These are phyloP conservation scores for Auanema freiburgensis DNA, from an alignment of 2,888 invertebrate species.

Conservation along the genomic window DNA sequence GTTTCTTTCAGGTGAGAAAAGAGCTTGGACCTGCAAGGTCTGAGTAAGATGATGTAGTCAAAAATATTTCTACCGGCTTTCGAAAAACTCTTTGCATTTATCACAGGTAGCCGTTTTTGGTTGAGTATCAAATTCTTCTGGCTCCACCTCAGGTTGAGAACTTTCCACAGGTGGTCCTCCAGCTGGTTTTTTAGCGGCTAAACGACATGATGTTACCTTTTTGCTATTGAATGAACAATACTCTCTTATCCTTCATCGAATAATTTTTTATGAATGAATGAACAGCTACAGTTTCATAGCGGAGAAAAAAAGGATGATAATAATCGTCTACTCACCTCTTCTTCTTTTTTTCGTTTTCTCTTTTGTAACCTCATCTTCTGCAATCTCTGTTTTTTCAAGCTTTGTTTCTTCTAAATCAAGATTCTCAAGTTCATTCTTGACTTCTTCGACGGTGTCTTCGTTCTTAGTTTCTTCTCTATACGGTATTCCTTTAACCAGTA, in stretches of 20 bases:
- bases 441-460: slow-evolving; percentile 15
- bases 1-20: slow-evolving; percentile 67
- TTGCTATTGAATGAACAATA: slow-evolving; percentile 9
- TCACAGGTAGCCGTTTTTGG: slow-evolving; percentile 60
- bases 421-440: slow-evolving; percentile 10
- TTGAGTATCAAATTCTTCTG: slow-evolving; percentile 12
- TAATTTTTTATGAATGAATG: no score
- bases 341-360: slow-evolving; percentile 24
- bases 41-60: background rate
- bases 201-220: slow-evolving; percentile 3
- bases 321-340: slow-evolving; percentile 10
- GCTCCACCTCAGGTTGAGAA: slow-evolving; percentile 7
- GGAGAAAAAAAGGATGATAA: no score
- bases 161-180: slow-evolving; percentile 21
- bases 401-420: background rate
- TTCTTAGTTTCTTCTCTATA: background rate
- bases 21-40: slow-evolving; percentile 28
- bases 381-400: no score
- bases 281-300: no score
- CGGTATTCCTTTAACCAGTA: background rate
- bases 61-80: slow-evolving; percentile 53
- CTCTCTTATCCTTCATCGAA: no score
- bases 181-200: slow-evolving; percentile 10
- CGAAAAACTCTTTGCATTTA: slow-evolving; percentile 65
- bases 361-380: no score